Base-by-base conservation (phyloP, 2,113 vertebrate genomes). In the Lepisosteus osseus region DNA sequence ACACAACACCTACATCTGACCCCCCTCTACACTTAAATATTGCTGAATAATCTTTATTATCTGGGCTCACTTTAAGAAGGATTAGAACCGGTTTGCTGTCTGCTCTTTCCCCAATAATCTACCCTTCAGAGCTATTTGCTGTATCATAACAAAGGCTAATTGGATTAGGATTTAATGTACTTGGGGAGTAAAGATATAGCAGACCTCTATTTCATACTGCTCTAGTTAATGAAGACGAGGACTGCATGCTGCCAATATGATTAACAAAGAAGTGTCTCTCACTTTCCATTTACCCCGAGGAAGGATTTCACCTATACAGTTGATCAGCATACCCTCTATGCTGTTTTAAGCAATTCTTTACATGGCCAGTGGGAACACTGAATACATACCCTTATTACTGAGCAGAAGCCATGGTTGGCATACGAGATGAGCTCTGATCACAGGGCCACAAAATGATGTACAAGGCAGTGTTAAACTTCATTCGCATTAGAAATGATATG, bases 161-260 rank as follows among this genome's bases (percentile, higher is more conserved):
- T 70, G 40, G 67, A 69, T 57, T 69, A 69, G 67, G 40, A 69
- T 57, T 69, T 9, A 45, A 45, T 8, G 7, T 61, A 70, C 4
- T 29, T 2, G 6, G 59, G 59, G 59, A 70, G 13, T 6, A 29
- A 42, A 41, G 4, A 42, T 42, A 64, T 7, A 64, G 62, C 40
- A 17, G 62, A 64, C 9, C 17, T 29, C 62, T 64, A 64, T 64
- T 42, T 3, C 15, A 12, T 7, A 64, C 40, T 17, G 6, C 14
- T 61, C 17, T 64, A 42, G 13, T 17, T 64, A 64, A 64, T 64
- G 62, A 64, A 64, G 62, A 40, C 12, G 41, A 17, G 15, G 62
- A 64, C 15, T 64, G n/a, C 41, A 64, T 40, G 13, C 62, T 64
- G 62, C 17, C 17, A 29, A 64, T 11, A 64, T 64, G 62, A 64